Base-by-base conservation (phyloP, 2,797 vertebrate species). In the Malacoctenus gilli region DNA sequence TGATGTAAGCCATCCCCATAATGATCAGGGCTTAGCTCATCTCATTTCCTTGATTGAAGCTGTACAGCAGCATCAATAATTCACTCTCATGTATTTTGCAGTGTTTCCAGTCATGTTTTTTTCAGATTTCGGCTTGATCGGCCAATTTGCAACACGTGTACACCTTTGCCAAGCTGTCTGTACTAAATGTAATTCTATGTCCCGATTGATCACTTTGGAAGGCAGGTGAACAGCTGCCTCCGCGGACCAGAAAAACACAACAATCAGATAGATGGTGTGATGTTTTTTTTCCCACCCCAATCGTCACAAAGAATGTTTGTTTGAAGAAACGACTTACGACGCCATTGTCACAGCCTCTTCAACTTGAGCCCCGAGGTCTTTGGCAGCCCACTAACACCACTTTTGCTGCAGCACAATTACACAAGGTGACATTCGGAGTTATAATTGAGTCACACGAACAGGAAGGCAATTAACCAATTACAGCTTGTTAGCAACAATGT, bases 11-110 rank as follows among this genome's bases (percentile, higher is more conserved):
- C 73, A 59, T 80, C 79, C 63, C 69, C 47, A 14, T 90, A 92
- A 94, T 94, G 92, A 91, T 86, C 82, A 88, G 89, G 83, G 89
- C 88, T 75, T 85, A 78, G 82, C 84, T 92, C 80, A 91, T 82
- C 89, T 91, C 93, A 87, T 93, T 93, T 92, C 89, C 91, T 89
- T 94, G 90, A 94, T 95, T 93, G 94, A 96, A 93, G 74, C 88
- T 91, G 91, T 90, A 94, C 88, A 84, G 52, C 60, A 82, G 85
- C 90, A 93, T 95, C 88, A 92, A 94, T 95, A 92, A 94, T 95
- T 89, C 83, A 94, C 89, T 72, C 84, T 85, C 82, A 94, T 94
- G 88, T 89, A 94, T 95, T 92, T 93, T 94, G 91, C 90, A 94
- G 90, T 68, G 68, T 84, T 92, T 92, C 89, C 85, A 92, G 92